Evolutionary conservation across 2,797 vertebrate genomes (phyloP), one percentile per base, ranked within the genome.

Genomic region (Podarcis siculus): DNA sequence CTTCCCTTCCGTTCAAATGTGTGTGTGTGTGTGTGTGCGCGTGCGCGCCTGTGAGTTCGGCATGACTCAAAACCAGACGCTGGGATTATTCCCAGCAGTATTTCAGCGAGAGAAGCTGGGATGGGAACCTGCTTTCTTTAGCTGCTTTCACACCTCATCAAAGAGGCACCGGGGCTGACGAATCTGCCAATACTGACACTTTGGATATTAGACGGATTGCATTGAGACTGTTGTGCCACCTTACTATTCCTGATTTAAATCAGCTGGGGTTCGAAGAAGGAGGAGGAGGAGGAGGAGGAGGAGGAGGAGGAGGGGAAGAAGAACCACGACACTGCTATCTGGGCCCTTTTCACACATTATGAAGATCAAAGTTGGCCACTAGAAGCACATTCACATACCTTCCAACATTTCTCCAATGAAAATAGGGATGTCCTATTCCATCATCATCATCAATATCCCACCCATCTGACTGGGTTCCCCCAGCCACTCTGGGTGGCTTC

Each of bases 1-100:
- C 13, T 86, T 90, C 88, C 66, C 88, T 85, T 90, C 87, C 89
- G 85, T 93, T 82, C 89, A 92, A 92, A 15, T 55, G 13, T 55
- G 13, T 55, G 49, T 64, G 88, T 71, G 27, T 45, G n/a, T n/a
- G n/a, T n/a, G 86, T 89, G 91, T 81, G 66, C 71, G n/a, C 21
- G 0, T 13, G 13, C 13, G 1, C 61, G 21, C 17, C 61, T 86
- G 58, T 73, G 86, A 90, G 37, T 82, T 88, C 71, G 86, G 39
- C 1, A 55, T 83, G 7, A 66, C 55, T 5, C 9, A 79, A 90
- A 55, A n/a, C 77, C 89, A 92, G 91, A 95, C 37, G 75, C 15
- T 82, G 45, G 81, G 87, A 72, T 42, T 83, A 45, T 3, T 37
- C 73, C 85, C 58, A 25, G 86, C 35, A 37, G 7, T 23, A 10